Evolutionary conservation across 2,888 invertebrate genomes (phyloP), one percentile per base, ranked within the genome.

Genomic region (Drosophila melanocephala): DNA sequence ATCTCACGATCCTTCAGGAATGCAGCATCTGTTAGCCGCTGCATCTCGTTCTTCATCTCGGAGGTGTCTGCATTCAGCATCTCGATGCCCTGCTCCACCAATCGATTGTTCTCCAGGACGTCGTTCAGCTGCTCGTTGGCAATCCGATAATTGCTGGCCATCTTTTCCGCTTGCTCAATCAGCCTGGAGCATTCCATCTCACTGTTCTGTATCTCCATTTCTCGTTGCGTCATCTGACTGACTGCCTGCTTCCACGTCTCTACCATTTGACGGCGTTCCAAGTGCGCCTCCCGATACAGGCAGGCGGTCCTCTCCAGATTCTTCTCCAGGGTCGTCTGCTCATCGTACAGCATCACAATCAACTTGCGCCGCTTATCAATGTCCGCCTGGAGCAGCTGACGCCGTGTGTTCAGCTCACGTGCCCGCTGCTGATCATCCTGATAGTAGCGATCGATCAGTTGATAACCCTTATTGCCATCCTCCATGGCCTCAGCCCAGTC

Each of bases 401-500:
- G 93, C 78, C 94, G 94, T 5, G 95, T 93, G 79, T 96, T 95
- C 51, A 95, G 84, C 72, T 95, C 94, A 88, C 96, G 95, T 53
- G 96, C 96, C 81, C 94, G 95, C 60, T 95, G 95, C 28, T 95
- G 94, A 91, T 97, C 97, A 78, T 96, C 95, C 87, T 95, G 95
- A 66, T 96, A 96, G 81, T 96, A 96, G 88, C 95, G 95, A 83
- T 96, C 95, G 52, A 97, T 95, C n/a, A 97, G 93, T 35, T 95
- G 94, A 79, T 96, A 96, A 70, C 96, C 96, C 58, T 96, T 95
- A 51, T 96, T 95, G 44, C 95, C 95, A 69, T 95, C 95, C 78
- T 95, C 95, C 68, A 97, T 94, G 0, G 96, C 95, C 52, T 96
- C 96, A 33, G 96, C 95, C 96, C 96, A 97, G 60, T 96, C 96